phyloP scores from a whole-genome alignment of 2,888 invertebrate species.

The Strigamia maritima region DNA sequence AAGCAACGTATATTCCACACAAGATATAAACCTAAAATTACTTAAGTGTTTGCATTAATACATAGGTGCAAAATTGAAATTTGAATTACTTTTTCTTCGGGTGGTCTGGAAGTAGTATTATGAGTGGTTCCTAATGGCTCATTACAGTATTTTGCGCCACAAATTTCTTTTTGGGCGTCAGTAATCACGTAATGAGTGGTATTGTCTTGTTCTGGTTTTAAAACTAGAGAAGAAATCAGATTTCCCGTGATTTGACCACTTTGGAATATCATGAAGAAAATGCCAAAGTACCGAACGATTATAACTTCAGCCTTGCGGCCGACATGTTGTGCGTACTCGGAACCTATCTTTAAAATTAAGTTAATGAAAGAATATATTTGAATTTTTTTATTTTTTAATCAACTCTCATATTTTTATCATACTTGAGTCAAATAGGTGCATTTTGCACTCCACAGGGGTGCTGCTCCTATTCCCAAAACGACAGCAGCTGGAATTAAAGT shows the following conservation, averaged over 20 bases:
- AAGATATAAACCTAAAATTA: constrained; percentile 72
- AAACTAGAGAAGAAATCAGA: constrained; percentile 72
- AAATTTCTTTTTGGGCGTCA: constrained; percentile 27
- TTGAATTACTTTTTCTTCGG: neutral
- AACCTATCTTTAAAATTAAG: constrained; percentile 31
- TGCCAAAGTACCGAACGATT: constrained; percentile 94
- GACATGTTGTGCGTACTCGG: constrained; percentile 39
- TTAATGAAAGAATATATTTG: neutral
- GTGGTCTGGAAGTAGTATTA: neutral
- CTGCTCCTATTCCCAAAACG: constrained; percentile 89
- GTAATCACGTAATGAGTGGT: constrained; percentile 1
- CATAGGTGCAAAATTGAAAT: neutral
- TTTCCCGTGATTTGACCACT: constrained; percentile 96
- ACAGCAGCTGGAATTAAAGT: constrained; percentile 91
- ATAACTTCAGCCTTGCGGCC: constrained; percentile 70
- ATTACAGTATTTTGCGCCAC: constrained; percentile 44
- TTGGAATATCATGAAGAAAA: constrained; percentile 98
- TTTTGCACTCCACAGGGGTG: constrained; percentile 98
- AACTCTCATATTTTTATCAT: constrained; percentile 8
- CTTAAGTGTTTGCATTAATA: neutral
- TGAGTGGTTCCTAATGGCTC: neutral
- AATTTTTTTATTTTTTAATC: neutral
- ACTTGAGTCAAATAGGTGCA: constrained; percentile 82
- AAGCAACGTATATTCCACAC: constrained; percentile 81
- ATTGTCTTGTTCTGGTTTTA: constrained; percentile 44